Conservation (phyloP, 2,888 invertebrate species). For the Leptinotarsa tumamoca region DNA sequence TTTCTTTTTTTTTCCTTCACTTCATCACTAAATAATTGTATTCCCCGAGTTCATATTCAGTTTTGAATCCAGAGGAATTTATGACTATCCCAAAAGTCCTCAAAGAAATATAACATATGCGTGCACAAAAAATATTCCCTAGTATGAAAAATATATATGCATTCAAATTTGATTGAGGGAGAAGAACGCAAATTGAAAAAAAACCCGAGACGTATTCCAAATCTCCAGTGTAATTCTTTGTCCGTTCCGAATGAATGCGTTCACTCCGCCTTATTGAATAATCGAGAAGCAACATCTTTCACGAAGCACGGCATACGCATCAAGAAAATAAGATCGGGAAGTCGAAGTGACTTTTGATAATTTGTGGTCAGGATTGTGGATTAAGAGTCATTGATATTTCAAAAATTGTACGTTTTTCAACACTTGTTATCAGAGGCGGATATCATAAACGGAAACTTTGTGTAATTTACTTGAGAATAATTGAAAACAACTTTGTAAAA, state of each 20-base stretch:
- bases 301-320: neutral
- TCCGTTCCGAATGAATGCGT: constrained; percentile 6
- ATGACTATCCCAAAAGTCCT: neutral
- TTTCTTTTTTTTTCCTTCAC: neutral
- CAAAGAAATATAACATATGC: neutral
- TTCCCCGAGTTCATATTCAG: neutral
- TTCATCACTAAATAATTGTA: neutral
- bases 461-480: no score
- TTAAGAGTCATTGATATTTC: no score
- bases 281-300: constrained; percentile 18
- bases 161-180: constrained; percentile 2
- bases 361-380: neutral
- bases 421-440: no score
- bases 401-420: no score
- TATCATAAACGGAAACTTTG: no score
- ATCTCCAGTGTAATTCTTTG: constrained; percentile 21
- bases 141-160: neutral
- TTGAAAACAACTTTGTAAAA: no score
- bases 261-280: constrained; percentile 19
- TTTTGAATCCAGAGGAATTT: neutral
- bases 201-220: constrained; percentile 19
- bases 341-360: neutral
- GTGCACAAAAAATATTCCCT: neutral
- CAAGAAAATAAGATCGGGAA: constrained; percentile 6
- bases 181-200: constrained; percentile 7